Evolutionary conservation across 2,888 invertebrate species (phyloP), one percentile per base, ranked within the genome.

Genomic region (Exocentrus adspersus): DNA sequence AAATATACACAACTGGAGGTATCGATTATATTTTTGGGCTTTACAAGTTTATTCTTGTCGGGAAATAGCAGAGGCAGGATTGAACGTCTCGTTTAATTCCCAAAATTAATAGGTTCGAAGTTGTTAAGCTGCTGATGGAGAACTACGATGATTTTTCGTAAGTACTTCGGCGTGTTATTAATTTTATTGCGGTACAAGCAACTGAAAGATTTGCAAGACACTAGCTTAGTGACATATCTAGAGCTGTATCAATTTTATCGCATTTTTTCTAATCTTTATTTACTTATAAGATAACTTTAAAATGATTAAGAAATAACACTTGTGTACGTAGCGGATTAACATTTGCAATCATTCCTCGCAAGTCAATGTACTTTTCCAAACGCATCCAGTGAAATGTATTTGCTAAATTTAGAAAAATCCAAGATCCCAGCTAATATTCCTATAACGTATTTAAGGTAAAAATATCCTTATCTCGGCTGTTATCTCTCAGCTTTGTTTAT

Each of bases 121-220:
- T 17, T 43, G 17, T 9, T n/a, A 43, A 53, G 1, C 42, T 16
- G 24, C 43, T 28, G 58, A 64, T 65, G 65, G 65, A 65, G 20
- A 65, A 61, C 32, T 65, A 61, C 30, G 65, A 60, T 10, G 65
- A 65, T 45, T 65, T 61, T 42, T 61, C 61, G 65, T 65, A 48
- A 65, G 65, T 65, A 59, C 10, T 45, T 45, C 24, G 24, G 24
- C 7, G 24, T 24, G 24, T 24, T 24, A 24, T n/a, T n/a, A 24
- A 24, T 24, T 24, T 24, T 7, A n/a, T n/a, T n/a, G n/a, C n/a
- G n/a, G n/a, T n/a, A 24, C 3, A 24, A 24, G 24, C 7, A 24
- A 24, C 7, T 24, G 3, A 24, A 24, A 24, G 7, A 24, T 24
- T 24, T 24, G 7, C 3, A 24, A 24, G 7, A 24, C 7, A 24